Percentiles rank a stretch among this genome's conserved stretches.
Evolutionary conservation across 2,113 vertebrate species (phyloP).

Genomic region (Numida meleagris): DNA sequence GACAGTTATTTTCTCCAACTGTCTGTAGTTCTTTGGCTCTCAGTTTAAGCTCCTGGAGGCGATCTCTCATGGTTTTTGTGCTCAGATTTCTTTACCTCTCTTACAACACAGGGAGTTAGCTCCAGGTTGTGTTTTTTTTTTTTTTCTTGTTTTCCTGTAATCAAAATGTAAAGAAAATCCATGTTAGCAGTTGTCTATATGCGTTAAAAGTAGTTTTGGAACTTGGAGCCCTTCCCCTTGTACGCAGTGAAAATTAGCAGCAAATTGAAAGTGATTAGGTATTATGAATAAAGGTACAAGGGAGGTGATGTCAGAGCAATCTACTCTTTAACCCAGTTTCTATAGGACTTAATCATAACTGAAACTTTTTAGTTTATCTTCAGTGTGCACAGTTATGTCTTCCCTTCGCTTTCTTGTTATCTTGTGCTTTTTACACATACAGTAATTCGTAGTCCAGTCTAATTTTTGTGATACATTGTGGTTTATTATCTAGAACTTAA

Average conservation of each 20-base stretch:
- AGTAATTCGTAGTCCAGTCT: background rate
- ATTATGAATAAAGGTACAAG: background rate
- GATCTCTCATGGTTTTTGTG: constrained; percentile 84
- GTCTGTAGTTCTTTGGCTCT: constrained; percentile 79
- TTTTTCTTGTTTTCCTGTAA: constrained; percentile 6
- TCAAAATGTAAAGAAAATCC: constrained; percentile 3
- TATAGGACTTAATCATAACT: background rate
- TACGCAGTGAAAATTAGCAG: background rate
- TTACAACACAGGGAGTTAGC: constrained; percentile 2
- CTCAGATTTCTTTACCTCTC: background rate
- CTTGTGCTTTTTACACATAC: background rate
- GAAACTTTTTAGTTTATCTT: background rate
- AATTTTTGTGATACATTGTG: background rate
- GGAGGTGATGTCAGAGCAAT: background rate
- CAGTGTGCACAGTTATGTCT: background rate
- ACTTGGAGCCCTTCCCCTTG: background rate
- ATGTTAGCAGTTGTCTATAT: background rate
- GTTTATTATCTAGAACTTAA: background rate
- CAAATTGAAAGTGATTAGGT: background rate
- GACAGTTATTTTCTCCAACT: constrained; percentile 25
- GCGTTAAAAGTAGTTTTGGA: background rate
- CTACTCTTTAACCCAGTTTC: background rate
- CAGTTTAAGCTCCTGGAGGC: constrained; percentile 88
- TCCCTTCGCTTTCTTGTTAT: background rate
- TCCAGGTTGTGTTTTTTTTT: background rate